These are phyloP conservation scores for Papilio xuthus DNA, from an alignment of 1,140 invertebrate genomes.

Conservation along the genomic window DNA sequence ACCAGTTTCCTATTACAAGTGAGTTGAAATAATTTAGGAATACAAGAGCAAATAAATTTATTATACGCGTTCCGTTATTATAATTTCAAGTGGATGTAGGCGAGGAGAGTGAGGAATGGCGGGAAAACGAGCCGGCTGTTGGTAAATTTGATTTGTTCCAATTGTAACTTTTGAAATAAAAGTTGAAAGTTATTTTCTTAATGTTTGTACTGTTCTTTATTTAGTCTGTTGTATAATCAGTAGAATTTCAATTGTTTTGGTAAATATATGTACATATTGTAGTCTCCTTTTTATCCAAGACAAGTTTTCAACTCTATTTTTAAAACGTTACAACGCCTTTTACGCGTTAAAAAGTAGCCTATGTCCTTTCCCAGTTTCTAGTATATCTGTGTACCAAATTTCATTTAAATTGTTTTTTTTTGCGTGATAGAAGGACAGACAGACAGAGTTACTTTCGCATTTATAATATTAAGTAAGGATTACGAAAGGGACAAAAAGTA, in stretches of 20 bases:
- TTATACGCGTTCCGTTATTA: constrained; percentile 37
- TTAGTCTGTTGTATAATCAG: too few relatives aligned
- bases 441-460: too few relatives aligned
- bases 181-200: too few relatives aligned
- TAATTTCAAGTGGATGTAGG: constrained; percentile 38
- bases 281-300: background rate
- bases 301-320: too few relatives aligned
- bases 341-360: constrained; percentile 10
- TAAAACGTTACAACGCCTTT: background rate
- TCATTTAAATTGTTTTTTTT: too few relatives aligned
- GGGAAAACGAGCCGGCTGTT: constrained; percentile 15
- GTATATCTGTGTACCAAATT: background rate
- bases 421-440: too few relatives aligned
- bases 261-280: too few relatives aligned
- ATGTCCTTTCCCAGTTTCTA: background rate
- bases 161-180: constrained; percentile 6
- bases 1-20: constrained; percentile 13
- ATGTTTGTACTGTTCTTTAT: too few relatives aligned
- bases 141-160: constrained; percentile 34
- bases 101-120: constrained; percentile 5
- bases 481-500: too few relatives aligned
- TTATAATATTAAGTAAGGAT: too few relatives aligned
- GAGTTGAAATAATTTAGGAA: constrained; percentile 32
- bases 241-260: too few relatives aligned
- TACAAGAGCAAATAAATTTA: constrained; percentile 32